These are phyloP conservation scores for Drosophila sproati DNA, from an alignment of 1,140 invertebrate genomes.

Conservation along the genomic window DNA sequence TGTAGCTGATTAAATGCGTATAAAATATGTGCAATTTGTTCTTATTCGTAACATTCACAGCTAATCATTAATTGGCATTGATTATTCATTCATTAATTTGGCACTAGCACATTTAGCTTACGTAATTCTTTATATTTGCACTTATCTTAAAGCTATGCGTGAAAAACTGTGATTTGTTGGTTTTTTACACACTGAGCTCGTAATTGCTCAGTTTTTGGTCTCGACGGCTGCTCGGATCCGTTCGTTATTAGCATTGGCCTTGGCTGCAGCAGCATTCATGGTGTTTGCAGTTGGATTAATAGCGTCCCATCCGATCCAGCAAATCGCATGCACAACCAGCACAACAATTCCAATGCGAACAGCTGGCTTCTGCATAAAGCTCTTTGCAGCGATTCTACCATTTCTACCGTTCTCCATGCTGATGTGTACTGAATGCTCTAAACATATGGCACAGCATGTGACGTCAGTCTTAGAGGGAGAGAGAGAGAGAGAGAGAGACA, in stretches of 20 bases:
- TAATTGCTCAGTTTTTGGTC: constrained; percentile 28
- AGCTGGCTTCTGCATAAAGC: constrained; percentile 47
- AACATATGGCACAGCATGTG: background rate
- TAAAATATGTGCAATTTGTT: too few species aligned
- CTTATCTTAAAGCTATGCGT: too few species aligned
- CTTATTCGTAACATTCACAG: background rate
- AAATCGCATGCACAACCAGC: constrained; percentile 56
- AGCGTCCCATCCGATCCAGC: constrained; percentile 64
- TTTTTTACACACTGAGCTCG: too few species aligned
- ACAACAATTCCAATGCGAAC: constrained; percentile 66
- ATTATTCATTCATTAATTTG: too few species aligned
- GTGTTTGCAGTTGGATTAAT: constrained; percentile 34
- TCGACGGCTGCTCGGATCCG: constrained; percentile 43
- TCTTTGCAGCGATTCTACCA: constrained; percentile 30
- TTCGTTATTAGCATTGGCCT: constrained; percentile 45
- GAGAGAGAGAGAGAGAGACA: background rate
- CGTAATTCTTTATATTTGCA: too few species aligned
- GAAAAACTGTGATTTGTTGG: too few species aligned
- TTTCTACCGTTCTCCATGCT: constrained; percentile 48
- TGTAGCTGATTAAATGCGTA: too few species aligned
- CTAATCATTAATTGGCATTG: too few species aligned
- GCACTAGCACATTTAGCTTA: too few species aligned
- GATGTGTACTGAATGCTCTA: constrained; percentile 28
- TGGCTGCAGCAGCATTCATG: constrained; percentile 18
- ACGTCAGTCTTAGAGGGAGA: background rate